Evolutionary conservation across 2,888 invertebrate species (phyloP).

Genomic region (Heliconius charithonia): DNA sequence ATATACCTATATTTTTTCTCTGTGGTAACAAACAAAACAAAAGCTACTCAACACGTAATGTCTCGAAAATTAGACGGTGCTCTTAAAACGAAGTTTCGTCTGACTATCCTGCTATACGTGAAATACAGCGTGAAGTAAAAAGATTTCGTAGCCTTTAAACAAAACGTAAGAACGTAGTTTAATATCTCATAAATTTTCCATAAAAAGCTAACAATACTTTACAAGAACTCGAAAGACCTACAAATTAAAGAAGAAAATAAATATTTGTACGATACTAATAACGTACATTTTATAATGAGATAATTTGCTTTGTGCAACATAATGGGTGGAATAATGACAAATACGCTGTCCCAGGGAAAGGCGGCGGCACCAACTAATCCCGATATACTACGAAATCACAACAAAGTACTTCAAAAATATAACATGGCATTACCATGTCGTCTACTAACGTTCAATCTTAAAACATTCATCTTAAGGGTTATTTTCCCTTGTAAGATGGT

Average conservation of each 20-base stretch:
- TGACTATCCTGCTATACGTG: no score
- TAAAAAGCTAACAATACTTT: background rate
- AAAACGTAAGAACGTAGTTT: background rate
- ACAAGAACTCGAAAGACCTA: background rate
- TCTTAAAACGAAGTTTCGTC: no score
- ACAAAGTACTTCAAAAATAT: background rate
- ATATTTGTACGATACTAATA: background rate
- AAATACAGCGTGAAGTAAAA: no score
- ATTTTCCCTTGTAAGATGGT: background rate
- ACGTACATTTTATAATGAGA: background rate
- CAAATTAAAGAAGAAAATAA: background rate
- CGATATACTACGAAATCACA: constrained; percentile 4
- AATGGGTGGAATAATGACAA: background rate
- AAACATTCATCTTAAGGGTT: background rate
- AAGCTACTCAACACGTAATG: background rate
- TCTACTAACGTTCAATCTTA: background rate
- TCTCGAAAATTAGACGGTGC: background rate
- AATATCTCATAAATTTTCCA: background rate
- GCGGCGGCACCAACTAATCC: constrained; percentile 4
- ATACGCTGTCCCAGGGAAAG: background rate
- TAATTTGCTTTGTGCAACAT: background rate
- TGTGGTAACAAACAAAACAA: background rate
- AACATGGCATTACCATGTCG: background rate
- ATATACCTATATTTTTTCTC: accelerated
- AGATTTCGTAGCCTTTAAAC: no score